Conservation (phyloP, 2,888 invertebrate species). For the Stegophylla sp. region DNA sequence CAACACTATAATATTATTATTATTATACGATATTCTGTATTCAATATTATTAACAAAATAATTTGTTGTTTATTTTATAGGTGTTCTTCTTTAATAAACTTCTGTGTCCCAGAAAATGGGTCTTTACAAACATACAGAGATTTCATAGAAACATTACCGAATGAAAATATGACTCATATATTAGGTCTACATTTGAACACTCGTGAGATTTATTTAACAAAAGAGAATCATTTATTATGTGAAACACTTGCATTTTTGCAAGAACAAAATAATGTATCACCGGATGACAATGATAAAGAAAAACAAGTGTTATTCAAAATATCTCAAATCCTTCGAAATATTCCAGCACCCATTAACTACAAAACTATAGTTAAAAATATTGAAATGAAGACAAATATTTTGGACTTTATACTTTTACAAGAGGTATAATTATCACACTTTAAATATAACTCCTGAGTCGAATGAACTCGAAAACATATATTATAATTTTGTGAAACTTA, state of each 20-base stretch:
- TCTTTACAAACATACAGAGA: constrained; percentile 81
- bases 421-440: constrained; percentile 68
- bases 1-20: neutral
- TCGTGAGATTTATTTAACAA: constrained; percentile 84
- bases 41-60: neutral
- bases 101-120: constrained; percentile 84
- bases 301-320: constrained; percentile 70
- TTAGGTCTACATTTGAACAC: constrained; percentile 91
- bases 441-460: neutral
- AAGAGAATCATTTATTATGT: constrained; percentile 78
- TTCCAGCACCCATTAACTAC: constrained; percentile 78
- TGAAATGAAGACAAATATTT: constrained; percentile 75
- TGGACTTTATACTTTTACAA: constrained; percentile 84
- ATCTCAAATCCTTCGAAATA: constrained; percentile 74
- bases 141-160: constrained; percentile 70
- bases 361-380: constrained; percentile 78
- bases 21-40: neutral
- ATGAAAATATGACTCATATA: constrained; percentile 81
- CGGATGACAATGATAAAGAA: constrained; percentile 64
- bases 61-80: constrained; percentile 66
- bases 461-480: too few species aligned
- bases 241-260: constrained; percentile 80
- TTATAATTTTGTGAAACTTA: too few species aligned
- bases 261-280: constrained; percentile 68
- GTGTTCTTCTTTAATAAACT: constrained; percentile 75